Evolutionary conservation across 2,113 vertebrate species (phyloP).

Genomic region (Petrocephalus zakoni): DNA sequence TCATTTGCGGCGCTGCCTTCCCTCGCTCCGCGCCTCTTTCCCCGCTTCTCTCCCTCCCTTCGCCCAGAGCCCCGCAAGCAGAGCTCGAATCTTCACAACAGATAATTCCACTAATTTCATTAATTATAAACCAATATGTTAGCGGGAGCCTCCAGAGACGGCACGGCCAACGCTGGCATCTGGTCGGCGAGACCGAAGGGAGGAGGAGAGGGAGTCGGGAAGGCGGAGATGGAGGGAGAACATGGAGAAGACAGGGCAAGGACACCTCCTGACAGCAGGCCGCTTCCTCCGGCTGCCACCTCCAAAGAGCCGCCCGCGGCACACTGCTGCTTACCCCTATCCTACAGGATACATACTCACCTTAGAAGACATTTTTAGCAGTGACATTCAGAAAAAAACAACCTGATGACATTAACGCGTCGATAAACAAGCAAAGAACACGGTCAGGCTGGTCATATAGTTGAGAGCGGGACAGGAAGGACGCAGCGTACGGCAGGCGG

Average conservation of each 20-base stretch:
- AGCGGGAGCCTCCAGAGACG: slow-evolving; percentile 79
- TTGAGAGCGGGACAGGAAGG: not conserved
- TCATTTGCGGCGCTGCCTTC: slow-evolving; percentile 34
- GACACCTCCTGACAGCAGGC: not conserved
- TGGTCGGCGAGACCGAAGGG: slow-evolving; percentile 63
- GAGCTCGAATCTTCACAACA: slow-evolving; percentile 76
- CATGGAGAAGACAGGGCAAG: not conserved
- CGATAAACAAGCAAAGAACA: not conserved
- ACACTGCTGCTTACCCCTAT: not conserved
- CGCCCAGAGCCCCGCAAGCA: slow-evolving; percentile 29
- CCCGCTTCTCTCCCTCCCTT: slow-evolving; percentile 33
- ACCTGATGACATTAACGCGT: not conserved
- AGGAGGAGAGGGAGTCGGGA: slow-evolving; percentile 43
- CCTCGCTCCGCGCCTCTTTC: not conserved
- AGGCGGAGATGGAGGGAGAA: slow-evolving; percentile 45
- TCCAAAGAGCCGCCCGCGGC: not conserved
- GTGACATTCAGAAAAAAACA: not conserved
- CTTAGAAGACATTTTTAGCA: not conserved
- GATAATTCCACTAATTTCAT: slow-evolving; percentile 97
- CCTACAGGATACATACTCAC: not conserved
- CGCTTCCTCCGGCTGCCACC: not conserved
- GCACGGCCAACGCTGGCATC: slow-evolving; percentile 88
- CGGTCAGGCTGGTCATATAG: not conserved
- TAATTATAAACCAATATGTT: slow-evolving; percentile 99
- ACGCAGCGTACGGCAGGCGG: not conserved